Percentiles rank a stretch among this genome's conserved stretches.
phyloP scores from a whole-genome alignment of 2,797 vertebrate genomes.

The Rhyacichthys aspro region DNA sequence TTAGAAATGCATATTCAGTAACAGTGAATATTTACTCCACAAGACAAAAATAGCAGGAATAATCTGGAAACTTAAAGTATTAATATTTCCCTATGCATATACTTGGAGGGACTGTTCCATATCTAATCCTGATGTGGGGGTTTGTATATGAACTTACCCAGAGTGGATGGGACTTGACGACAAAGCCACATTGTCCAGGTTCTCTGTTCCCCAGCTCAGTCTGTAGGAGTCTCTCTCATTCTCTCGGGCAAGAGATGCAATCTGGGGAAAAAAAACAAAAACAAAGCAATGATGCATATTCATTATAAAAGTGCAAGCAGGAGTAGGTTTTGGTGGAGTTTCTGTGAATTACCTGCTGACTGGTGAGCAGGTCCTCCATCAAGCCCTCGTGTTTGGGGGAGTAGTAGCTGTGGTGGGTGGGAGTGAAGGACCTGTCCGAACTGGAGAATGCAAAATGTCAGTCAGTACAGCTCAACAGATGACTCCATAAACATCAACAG shows the following conservation, averaged over 20 bases:
- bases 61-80: too few relatives aligned
- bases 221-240: constrained; percentile 89
- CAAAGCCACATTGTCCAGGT: constrained; percentile 94
- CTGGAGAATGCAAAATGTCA: constrained; percentile 78
- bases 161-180: constrained; percentile 96
- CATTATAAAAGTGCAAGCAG: neutral
- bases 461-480: constrained; percentile 41
- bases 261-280: constrained; percentile 67
- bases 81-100: too few relatives aligned
- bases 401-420: constrained; percentile 89
- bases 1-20: too few relatives aligned
- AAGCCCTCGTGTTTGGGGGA: constrained; percentile 86
- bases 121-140: neutral
- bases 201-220: constrained; percentile 92
- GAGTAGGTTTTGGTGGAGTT: neutral
- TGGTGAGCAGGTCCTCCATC: constrained; percentile 88
- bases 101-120: too few relatives aligned
- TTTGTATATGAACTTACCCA: constrained; percentile 82
- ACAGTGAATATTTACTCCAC: too few relatives aligned
- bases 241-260: constrained; percentile 84
- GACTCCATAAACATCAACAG: neutral
- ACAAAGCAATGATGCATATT: neutral
- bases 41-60: too few relatives aligned
- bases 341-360: constrained; percentile 85
- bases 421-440: constrained; percentile 93